Evolutionary conservation across 2,797 vertebrate species (phyloP), one percentile per base, ranked within the genome.

Genomic region (Setipinna tenuifilis): DNA sequence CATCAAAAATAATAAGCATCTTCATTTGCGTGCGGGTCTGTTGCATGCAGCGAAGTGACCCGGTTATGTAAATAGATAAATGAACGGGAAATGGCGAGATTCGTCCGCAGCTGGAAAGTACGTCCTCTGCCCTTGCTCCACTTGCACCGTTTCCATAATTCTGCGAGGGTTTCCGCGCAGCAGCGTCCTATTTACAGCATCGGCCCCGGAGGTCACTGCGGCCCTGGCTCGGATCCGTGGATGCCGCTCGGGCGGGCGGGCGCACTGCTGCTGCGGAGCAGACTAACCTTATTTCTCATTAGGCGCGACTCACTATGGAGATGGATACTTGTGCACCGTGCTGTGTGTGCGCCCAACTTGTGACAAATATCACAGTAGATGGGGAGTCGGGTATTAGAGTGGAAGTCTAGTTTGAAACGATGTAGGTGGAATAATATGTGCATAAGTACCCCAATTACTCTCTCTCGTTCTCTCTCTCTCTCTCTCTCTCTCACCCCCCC

Each of bases 81-180:
- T 87, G 87, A 89, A 85, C 83, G 65, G 85, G 85, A 81, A 75
- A 84, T 25, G 28, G 65, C 25, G 12, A 71, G 25, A 31, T 28
- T 48, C 46, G 4, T 48, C 46, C 4, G 46, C 46, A 48, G 46
- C 46, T 48, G 46, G 46, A 48, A 48, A 48, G 46, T 48, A 48
- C 46, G 46, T 87, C 87, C 85, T 86, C 86, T 90, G 88, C 88
- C 84, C 85, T 88, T 87, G 86, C 88, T 89, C 89, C 90, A 91
- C 90, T 91, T 48, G 46, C 46, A 4, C 46, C 46, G 46, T 48
- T 48, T 90, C 87, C 89, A 88, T 88, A 88, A 89, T 87, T 90
- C 88, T 85, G 87, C 82, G 84, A 82, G 89, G 89, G 88, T 88
- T 89, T 87, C 28, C 14, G 25, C 46, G 3, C 85, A 83, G 87